A percentile compares a stretch with the other conserved stretches of the same genome.
Conservation (phyloP, 2,888 invertebrate species). For the Aphidoletes aphidimyza region DNA sequence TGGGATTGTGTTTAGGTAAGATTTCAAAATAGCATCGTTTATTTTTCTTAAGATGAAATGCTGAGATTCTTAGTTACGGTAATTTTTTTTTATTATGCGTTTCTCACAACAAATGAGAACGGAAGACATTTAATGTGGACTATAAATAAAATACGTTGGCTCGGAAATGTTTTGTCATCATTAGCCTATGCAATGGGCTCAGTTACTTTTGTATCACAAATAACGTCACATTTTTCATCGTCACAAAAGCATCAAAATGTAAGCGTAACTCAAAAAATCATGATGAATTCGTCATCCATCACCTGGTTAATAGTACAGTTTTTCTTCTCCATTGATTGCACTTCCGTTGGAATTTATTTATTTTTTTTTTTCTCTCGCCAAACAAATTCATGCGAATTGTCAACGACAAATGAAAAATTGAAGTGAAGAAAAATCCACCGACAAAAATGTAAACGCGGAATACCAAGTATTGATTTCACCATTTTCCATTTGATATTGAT, state of each 20-base stretch:
- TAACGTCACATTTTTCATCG: background rate
- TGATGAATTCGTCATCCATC: background rate
- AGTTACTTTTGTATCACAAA: background rate
- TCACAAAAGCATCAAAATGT: background rate
- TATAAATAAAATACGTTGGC: background rate
- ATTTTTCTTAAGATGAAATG: no score
- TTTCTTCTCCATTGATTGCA: background rate
- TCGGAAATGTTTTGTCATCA: conserved; percentile 38
- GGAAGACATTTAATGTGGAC: background rate
- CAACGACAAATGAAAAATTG: background rate
- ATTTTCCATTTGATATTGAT: background rate
- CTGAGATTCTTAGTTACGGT: background rate
- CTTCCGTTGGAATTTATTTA: background rate
- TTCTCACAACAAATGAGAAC: background rate
- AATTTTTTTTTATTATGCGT: background rate
- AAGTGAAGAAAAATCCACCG: background rate
- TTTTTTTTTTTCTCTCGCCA: background rate
- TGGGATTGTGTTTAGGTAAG: no score
- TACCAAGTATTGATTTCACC: conserved; percentile 5
- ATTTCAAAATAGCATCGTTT: no score
- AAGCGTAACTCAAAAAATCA: background rate
- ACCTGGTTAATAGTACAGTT: background rate
- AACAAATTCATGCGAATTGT: background rate
- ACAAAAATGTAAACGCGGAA: background rate
- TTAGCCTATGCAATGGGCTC: no score